These are phyloP conservation scores for Hypothenemus hampei DNA, from an alignment of 1,140 invertebrate genomes.

Conservation along the genomic window DNA sequence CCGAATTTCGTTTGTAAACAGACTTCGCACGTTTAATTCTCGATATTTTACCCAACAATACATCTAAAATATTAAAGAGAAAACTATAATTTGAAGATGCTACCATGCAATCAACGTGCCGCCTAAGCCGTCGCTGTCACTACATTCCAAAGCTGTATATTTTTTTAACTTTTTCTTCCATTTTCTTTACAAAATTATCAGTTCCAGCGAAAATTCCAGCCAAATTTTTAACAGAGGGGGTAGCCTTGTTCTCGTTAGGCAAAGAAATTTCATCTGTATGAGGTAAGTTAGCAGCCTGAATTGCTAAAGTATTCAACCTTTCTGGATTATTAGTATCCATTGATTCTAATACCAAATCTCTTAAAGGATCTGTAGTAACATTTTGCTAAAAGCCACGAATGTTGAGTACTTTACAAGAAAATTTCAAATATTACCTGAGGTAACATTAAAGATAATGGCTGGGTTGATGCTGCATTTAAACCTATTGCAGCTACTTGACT, in stretches of 20 bases:
- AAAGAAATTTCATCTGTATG: conserved; percentile 37
- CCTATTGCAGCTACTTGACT: too few species aligned
- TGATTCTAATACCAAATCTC: conserved; percentile 52
- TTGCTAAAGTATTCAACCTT: conserved; percentile 49
- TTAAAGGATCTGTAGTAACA: conserved; percentile 48
- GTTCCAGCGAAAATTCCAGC: conserved; percentile 44
- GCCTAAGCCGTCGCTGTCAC: conserved; percentile 59
- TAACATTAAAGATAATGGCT: too few species aligned
- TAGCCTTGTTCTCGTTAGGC: conserved; percentile 21
- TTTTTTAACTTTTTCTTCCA: conserved; percentile 48
- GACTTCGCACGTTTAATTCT: conserved; percentile 57
- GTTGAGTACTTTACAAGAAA: background rate
- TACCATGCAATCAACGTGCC: conserved; percentile 36
- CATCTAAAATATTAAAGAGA: conserved; percentile 36
- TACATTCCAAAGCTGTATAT: conserved; percentile 53
- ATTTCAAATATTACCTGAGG: background rate
- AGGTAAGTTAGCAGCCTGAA: conserved; percentile 47
- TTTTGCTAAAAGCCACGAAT: background rate
- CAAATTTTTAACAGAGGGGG: conserved; percentile 37
- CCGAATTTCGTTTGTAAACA: conserved; percentile 46
- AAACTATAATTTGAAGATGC: background rate
- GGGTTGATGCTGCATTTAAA: too few species aligned
- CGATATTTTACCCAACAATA: conserved; percentile 55
- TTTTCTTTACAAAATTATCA: conserved; percentile 43
- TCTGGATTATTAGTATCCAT: conserved; percentile 45